phyloP scores from a whole-genome alignment of 2,888 invertebrate genomes.

The Zaprionus bogoriensis region DNA sequence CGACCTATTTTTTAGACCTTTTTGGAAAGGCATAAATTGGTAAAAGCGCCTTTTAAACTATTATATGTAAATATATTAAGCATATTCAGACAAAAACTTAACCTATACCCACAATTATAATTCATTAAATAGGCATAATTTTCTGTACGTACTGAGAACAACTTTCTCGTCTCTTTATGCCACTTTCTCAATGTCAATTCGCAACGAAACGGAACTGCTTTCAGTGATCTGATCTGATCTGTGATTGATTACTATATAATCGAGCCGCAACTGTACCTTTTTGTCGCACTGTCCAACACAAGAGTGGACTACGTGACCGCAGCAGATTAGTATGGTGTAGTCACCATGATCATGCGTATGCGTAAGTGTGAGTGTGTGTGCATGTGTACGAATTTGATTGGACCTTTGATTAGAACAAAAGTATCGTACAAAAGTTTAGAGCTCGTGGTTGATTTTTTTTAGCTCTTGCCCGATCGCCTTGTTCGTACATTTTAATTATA shows the following conservation, averaged over 20 bases:
- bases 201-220: conserved; percentile 49
- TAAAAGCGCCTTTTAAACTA: too few relatives aligned
- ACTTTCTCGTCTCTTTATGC: background rate
- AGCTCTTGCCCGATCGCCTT: conserved; percentile 48
- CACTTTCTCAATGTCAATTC: conserved; percentile 49
- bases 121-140: background rate
- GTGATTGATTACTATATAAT: conserved; percentile 53
- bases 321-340: too few relatives aligned
- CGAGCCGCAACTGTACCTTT: conserved; percentile 30
- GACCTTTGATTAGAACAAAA: conserved; percentile 49
- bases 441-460: conserved; percentile 65
- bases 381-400: conserved; percentile 28
- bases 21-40: too few relatives aligned
- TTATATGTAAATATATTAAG: too few relatives aligned
- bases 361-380: background rate
- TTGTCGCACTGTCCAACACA: conserved; percentile 32
- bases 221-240: conserved; percentile 44
- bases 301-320: conserved; percentile 67
- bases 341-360: conserved; percentile 15
- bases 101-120: too few relatives aligned
- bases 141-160: too few relatives aligned
- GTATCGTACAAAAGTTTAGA: conserved; percentile 36
- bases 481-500: conserved; percentile 67
- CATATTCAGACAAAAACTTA: too few relatives aligned
- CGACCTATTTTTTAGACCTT: too few relatives aligned